phyloP scores from a whole-genome alignment of 64 coral and sea anemone genomes.

The Pocillopora damicornis region DNA sequence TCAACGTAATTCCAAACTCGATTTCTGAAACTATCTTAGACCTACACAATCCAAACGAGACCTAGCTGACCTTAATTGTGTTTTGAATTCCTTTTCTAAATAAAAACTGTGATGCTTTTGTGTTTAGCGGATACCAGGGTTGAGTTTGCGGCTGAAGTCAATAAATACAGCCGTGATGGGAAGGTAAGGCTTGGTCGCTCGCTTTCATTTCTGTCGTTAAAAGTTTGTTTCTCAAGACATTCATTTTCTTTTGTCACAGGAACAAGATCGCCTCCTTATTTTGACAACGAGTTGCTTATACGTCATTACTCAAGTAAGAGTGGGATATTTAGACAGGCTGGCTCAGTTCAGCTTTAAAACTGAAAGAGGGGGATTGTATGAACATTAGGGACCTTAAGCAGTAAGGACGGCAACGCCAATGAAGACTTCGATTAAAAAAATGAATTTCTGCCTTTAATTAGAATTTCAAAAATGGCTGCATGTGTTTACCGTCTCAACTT shows the following conservation, averaged over 20 bases:
- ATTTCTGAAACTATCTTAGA: too few species aligned
- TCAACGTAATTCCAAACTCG: too few species aligned
- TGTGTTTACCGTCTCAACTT: too few species aligned
- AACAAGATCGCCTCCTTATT: constrained; percentile 32
- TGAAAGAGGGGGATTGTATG: too few species aligned
- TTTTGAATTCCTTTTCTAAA: not conserved
- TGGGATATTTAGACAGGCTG: not conserved
- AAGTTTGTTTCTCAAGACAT: not conserved
- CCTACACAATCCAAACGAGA: too few species aligned
- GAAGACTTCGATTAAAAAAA: too few species aligned
- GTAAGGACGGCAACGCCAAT: too few species aligned
- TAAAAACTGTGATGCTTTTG: not conserved
- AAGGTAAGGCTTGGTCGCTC: not conserved
- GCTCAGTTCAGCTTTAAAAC: too few species aligned
- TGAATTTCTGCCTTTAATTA: too few species aligned
- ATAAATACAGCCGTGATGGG: constrained; percentile 32
- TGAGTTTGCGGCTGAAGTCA: constrained; percentile 45
- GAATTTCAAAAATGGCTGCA: too few species aligned
- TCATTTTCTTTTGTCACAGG: not conserved
- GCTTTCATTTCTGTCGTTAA: not conserved
- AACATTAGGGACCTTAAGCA: too few species aligned
- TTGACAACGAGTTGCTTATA: constrained; percentile 32
- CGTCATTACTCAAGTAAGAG: constrained; percentile 28
- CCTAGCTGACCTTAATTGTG: too few species aligned
- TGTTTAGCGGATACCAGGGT: constrained; percentile 27